Percentiles rank a stretch among this genome's conserved stretches.
These are phyloP conservation scores for Myotis brandtii DNA, from an alignment of 2,113 vertebrate species.

Conservation along the genomic window DNA sequence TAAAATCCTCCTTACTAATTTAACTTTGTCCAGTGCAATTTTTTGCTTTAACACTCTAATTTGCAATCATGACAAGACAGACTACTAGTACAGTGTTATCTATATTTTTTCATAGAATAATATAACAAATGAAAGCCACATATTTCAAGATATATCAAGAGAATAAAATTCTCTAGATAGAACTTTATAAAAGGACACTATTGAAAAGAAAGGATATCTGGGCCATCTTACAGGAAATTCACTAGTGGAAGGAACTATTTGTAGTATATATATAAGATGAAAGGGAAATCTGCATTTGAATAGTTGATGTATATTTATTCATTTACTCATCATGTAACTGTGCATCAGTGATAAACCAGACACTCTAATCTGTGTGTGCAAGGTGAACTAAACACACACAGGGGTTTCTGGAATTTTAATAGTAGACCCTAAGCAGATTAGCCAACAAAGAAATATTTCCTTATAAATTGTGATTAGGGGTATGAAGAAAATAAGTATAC, in stretches of 20 bases:
- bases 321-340: not conserved
- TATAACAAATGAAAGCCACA: not conserved
- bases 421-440: not conserved
- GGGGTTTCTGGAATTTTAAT: not conserved
- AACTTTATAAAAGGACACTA: not conserved
- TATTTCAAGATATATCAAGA: not conserved
- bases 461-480: not conserved
- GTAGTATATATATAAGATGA: not conserved
- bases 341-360: not conserved
- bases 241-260: not conserved
- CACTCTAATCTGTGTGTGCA: not conserved
- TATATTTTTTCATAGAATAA: not conserved
- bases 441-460: not conserved
- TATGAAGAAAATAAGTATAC: not conserved
- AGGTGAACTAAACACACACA: not conserved
- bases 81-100: not conserved
- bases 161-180: not conserved
- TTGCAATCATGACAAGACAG: constrained; percentile 16
- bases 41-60: not conserved
- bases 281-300: not conserved
- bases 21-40: not conserved
- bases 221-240: not conserved
- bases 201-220: not conserved
- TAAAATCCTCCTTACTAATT: not conserved
- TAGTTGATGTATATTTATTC: not conserved